phyloP scores from a whole-genome alignment of 2,113 vertebrate genomes.

The Salvator merianae region DNA sequence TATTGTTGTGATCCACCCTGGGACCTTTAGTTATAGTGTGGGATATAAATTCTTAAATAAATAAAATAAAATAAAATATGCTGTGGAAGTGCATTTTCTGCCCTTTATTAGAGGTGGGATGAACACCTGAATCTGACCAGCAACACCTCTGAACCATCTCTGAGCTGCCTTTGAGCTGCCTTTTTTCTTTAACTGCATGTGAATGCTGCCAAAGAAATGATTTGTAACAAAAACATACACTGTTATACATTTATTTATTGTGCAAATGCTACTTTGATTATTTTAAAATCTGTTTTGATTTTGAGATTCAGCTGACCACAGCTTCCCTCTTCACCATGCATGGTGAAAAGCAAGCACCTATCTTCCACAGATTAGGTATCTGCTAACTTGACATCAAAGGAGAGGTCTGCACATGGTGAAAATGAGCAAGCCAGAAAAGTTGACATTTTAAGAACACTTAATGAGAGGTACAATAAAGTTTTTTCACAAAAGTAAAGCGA shows the following conservation, averaged over 20 bases:
- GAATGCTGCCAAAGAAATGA: background rate
- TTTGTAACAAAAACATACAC: background rate
- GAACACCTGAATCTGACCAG: no score
- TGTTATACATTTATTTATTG: fast-evolving
- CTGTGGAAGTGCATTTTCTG: no score
- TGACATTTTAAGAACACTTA: background rate
- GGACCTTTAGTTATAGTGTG: no score
- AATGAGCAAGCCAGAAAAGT: background rate
- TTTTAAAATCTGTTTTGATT: background rate
- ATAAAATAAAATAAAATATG: no score
- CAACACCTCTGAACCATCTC: no score
- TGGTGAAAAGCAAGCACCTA: conserved; percentile 11
- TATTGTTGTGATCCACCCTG: no score
- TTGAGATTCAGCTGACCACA: background rate
- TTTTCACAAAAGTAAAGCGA: background rate
- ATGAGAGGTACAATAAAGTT: background rate
- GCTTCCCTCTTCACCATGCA: conserved; percentile 17
- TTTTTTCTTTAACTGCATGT: no score
- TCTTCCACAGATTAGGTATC: conserved; percentile 6
- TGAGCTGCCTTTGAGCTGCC: no score
- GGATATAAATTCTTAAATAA: no score
- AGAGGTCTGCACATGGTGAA: background rate
- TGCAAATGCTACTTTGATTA: background rate
- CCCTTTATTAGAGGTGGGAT: no score
- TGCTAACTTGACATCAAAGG: conserved; percentile 1